Evolutionary conservation across 1,140 invertebrate genomes (phyloP), one percentile per base, ranked within the genome.

Genomic region (Zaprionus nigranus): DNA sequence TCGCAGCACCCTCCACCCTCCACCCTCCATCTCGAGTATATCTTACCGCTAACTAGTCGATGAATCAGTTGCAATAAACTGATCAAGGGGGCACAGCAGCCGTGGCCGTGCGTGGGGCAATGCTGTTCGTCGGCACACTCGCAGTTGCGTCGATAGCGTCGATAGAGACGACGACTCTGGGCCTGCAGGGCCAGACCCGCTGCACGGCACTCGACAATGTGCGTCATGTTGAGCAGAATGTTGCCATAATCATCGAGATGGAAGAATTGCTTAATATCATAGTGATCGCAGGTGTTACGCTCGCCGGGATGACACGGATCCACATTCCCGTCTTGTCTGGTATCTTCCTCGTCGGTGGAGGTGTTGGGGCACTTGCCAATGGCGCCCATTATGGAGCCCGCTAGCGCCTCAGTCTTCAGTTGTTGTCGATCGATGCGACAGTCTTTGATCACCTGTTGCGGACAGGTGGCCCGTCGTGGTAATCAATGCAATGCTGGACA

Each of bases 261-360:
- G 65, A 93, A 92, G 81, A 92, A 92, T 69, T 92, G 79, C 75
- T 92, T 92, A 70, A 92, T 92, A 51, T 92, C 91, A 54, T 92
- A 92, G 56, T 92, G 91, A 78, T 92, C 91, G 63, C 90, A 91
- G 81, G 72, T 82, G 40, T 87, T 92, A 3, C 72, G 81, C 64
- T 82, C 82, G 43, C 71, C 67, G 24, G 90, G 90, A 82, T 91
- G 90, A 49, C 90, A 90, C 12, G 34, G 51, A 54, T 91, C 90
- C 24, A 36, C 15, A 0, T 28, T 26, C 38, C 28, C 1, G 1
- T 30, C 22, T 2, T 43, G 28, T 15, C 5, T 13, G 7, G 7
- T 12, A 20, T 17, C 17, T 15, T 54, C 63, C 9, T 54, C 49
- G 5, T 26, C 22, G 15, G 67, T 20, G 53, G 46, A 57, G 30